Conservation (phyloP, 2,113 vertebrate genomes). For the Felis catus region DNA sequence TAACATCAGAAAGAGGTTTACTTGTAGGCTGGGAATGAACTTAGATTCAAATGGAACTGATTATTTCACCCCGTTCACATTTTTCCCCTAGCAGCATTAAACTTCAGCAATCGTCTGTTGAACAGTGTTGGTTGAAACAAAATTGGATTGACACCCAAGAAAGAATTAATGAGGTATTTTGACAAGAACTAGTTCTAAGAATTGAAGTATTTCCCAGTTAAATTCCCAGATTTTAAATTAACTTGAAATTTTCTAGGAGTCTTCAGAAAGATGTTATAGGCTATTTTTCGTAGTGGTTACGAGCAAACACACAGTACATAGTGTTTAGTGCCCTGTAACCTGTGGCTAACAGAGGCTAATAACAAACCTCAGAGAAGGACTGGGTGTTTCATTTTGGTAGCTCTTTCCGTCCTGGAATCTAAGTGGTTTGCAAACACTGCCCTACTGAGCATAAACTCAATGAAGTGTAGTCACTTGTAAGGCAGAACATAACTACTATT, state of each 20-base stretch:
- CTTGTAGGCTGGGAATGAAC: slow-evolving; percentile 23
- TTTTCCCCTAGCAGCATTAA: not conserved
- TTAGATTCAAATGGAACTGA: slow-evolving; percentile 33
- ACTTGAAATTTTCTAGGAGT: slow-evolving; percentile 68
- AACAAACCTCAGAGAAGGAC: slow-evolving; percentile 71
- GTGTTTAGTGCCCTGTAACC: slow-evolving; percentile 78
- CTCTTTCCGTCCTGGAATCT: slow-evolving; percentile 74
- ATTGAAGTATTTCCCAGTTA: slow-evolving; percentile 50
- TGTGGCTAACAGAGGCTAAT: slow-evolving; percentile 75
- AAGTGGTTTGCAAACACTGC: slow-evolving; percentile 80
- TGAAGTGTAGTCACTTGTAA: slow-evolving; percentile 67
- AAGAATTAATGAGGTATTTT: slow-evolving; percentile 63
- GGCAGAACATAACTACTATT: slow-evolving; percentile 61
- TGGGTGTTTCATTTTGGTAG: slow-evolving; percentile 77
- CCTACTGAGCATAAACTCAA: slow-evolving; percentile 70
- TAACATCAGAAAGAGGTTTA: slow-evolving; percentile 43
- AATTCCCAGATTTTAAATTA: slow-evolving; percentile 67
- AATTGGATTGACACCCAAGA: slow-evolving; percentile 35
- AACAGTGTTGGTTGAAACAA: slow-evolving; percentile 23
- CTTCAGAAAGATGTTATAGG: slow-evolving; percentile 66
- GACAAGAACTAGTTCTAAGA: slow-evolving; percentile 59
- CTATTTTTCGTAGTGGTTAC: slow-evolving; percentile 74
- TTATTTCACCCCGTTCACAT: slow-evolving; percentile 17
- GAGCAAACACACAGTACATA: slow-evolving; percentile 72
- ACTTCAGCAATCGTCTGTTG: not conserved